These are phyloP conservation scores for Amiota communis DNA, from an alignment of 2,888 invertebrate genomes.

Conservation along the genomic window DNA sequence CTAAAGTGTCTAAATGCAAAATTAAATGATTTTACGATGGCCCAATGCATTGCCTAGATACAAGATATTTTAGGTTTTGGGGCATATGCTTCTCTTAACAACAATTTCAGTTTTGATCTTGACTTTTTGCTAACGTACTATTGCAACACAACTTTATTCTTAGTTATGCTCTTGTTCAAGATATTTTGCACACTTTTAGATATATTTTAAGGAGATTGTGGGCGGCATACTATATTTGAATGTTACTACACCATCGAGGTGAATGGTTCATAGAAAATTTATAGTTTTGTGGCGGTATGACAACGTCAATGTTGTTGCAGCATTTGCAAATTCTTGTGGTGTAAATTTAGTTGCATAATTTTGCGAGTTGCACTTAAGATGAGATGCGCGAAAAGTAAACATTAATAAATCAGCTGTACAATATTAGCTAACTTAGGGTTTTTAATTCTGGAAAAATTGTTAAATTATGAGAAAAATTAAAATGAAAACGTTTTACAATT, in stretches of 20 bases:
- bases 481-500: too few relatives aligned
- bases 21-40: not conserved
- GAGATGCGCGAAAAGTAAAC: not conserved
- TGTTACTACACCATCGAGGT: conserved; percentile 19
- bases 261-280: conserved; percentile 44
- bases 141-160: conserved; percentile 24
- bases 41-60: not conserved
- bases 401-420: too few relatives aligned
- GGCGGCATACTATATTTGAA: conserved; percentile 45
- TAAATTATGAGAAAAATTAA: too few relatives aligned
- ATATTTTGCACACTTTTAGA: not conserved
- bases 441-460: too few relatives aligned
- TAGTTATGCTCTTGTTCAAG: conserved; percentile 7
- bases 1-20: not conserved
- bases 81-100: conserved; percentile 21
- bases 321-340: conserved; percentile 50
- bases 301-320: conserved; percentile 12
- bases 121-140: conserved; percentile 58
- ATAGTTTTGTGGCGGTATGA: conserved; percentile 49
- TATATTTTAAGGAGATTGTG: not conserved
- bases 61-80: not conserved
- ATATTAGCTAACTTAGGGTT: too few relatives aligned
- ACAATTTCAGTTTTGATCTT: conserved; percentile 49
- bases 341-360: conserved; percentile 55
- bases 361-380: conserved; percentile 14